These are phyloP conservation scores for Macropis europaea DNA, from an alignment of 2,888 invertebrate species.

Conservation along the genomic window DNA sequence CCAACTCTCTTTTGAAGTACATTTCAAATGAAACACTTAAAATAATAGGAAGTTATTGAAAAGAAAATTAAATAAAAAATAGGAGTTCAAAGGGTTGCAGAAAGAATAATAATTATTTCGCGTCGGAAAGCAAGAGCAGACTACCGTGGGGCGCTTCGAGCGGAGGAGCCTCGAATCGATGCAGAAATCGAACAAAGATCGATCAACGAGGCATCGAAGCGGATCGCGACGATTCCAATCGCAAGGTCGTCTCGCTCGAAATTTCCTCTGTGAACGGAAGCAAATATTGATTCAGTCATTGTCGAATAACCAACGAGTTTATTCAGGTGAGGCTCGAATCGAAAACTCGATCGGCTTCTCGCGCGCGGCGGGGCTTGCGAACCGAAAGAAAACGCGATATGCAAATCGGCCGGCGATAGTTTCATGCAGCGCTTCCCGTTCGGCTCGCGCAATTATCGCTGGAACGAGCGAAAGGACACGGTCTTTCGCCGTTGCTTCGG, in stretches of 20 bases:
- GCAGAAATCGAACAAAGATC: no score
- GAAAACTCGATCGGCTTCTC: constrained; percentile 14
- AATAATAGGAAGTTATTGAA: no score
- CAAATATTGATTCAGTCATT: constrained; percentile 54
- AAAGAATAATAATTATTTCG: no score
- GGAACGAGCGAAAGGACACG: neutral
- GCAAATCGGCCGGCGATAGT: constrained; percentile 46
- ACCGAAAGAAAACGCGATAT: constrained; percentile 39
- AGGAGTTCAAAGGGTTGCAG: no score
- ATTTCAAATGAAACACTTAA: no score
- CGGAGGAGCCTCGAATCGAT: no score
- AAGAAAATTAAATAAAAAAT: no score
- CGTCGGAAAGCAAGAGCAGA: no score
- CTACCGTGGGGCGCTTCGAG: no score
- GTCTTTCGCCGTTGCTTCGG: constrained; percentile 11
- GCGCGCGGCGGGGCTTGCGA: constrained; percentile 28
- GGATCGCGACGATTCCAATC: neutral
- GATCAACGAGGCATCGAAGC: no score
- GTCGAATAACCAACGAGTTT: constrained; percentile 52
- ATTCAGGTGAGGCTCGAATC: constrained; percentile 51
- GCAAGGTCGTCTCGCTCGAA: constrained; percentile 40
- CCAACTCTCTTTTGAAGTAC: no score
- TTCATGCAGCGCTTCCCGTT: constrained; percentile 38
- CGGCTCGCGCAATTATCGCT: constrained; percentile 44
- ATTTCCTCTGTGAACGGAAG: constrained; percentile 22